phyloP scores from a whole-genome alignment of 53 echinoderm and acorn worm genomes.

The Luidia sarsii region DNA sequence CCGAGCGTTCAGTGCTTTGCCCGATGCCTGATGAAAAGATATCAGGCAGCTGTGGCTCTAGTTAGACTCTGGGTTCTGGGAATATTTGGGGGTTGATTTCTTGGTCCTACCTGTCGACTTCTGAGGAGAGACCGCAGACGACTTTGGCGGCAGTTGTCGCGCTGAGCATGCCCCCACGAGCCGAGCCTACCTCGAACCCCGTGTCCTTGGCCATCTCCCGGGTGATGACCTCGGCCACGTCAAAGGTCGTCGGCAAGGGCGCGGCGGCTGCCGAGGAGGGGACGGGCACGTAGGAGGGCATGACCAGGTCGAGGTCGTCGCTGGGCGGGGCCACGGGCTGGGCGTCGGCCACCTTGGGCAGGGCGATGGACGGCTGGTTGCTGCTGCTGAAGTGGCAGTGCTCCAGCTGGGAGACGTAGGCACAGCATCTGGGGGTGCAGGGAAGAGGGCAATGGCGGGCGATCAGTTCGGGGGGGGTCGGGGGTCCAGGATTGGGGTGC shows the following conservation, averaged over 20 bases:
- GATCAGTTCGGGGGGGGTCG: too few relatives aligned
- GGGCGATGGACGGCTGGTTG: conserved; percentile 58
- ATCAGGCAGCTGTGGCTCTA: too few relatives aligned
- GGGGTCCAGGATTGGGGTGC: too few relatives aligned
- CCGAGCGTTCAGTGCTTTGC: too few relatives aligned
- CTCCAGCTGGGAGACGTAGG: conserved; percentile 97
- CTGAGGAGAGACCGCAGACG: conserved; percentile 88
- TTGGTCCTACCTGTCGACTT: conserved; percentile 84
- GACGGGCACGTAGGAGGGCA: conserved; percentile 59
- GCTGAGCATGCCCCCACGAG: conserved; percentile 85
- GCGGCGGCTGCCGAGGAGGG: conserved; percentile 25
- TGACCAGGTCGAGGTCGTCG: conserved; percentile 71
- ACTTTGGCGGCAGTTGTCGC: conserved; percentile 90
- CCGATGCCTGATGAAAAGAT: too few relatives aligned
- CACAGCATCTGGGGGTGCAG: conserved; percentile 94
- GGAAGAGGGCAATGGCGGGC: too few relatives aligned
- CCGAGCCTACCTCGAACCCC: conserved; percentile 96
- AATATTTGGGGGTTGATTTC: background rate
- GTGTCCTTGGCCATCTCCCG: conserved; percentile 80
- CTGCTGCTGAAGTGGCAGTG: conserved; percentile 98
- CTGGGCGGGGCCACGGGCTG: conserved; percentile 24
- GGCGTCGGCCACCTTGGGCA: conserved; percentile 75
- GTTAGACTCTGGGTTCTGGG: too few relatives aligned
- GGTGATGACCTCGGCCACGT: conserved; percentile 88
- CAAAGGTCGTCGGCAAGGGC: conserved; percentile 54